Evolutionary conservation across 2,888 invertebrate genomes (phyloP), one percentile per base, ranked within the genome.

Genomic region (Myathropa florea): DNA sequence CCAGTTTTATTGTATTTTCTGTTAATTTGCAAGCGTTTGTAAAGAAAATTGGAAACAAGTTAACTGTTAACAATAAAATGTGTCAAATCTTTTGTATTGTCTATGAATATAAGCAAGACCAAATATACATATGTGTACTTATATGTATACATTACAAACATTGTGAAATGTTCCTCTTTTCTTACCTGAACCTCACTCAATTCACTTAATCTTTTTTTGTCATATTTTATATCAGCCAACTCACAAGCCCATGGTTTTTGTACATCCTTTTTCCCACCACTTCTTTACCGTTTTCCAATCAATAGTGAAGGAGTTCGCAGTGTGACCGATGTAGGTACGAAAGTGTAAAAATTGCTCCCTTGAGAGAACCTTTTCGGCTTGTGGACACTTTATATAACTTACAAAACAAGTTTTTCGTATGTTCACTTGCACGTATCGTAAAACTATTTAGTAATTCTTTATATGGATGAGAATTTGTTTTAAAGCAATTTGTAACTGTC

Each of bases 161-260:
- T 30, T 30, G 10, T 30, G 23, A 26, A 71, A 12, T n/a, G n/a
- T n/a, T n/a, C n/a, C n/a, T n/a, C n/a, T n/a, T 39, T 71, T 71
- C 53, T 33, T 67, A 18, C 53, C 26, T 30, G 61, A 33, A 55
- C 68, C 36, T 57, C 36, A 24, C 21, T 70, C 63, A 63, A 78
- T 63, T 78, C 78, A 55, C 61, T 55, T 55, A 55, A 63, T 68
- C 68, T 53, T 53, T 23, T 9, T 57, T 64, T 63, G 78, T 78
- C 55, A 78, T 64, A 70, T 78, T 64, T 78, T 70, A 78, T 28
- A 57, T 28, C 39, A 36, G 23, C 68, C 53, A 63, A 61, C 28
- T 30, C 63, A 23, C 28, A 36, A 33, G 63, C n/a, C 14, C 28
- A 57, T 36, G 64, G 21, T 57, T 76, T 53, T 76, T 36, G 55